A percentile compares a stretch with the other conserved stretches of the same genome.
Conservation (phyloP, 2,888 invertebrate species). For the Oscheius sp. region DNA sequence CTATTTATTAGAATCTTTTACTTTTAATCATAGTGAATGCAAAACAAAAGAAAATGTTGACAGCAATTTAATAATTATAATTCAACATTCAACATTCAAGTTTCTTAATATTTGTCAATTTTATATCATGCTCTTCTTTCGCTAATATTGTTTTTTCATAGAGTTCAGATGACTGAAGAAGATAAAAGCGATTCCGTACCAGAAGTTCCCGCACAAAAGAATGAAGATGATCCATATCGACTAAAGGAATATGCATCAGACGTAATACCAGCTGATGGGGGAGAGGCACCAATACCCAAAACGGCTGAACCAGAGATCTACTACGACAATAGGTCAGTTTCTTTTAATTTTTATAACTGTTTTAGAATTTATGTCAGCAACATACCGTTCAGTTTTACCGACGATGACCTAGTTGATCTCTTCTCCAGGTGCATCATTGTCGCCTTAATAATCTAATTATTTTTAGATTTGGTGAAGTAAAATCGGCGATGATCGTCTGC, state of each 20-base stretch:
- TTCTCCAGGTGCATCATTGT: constrained; percentile 35
- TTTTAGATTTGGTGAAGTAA: constrained; percentile 43
- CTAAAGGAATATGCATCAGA: constrained; percentile 3
- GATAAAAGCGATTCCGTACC: too few species aligned
- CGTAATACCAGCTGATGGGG: constrained; percentile 3
- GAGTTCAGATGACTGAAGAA: constrained; percentile 12
- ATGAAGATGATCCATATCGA: constrained; percentile 12
- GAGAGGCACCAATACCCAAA: constrained; percentile 11
- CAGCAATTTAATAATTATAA: too few species aligned
- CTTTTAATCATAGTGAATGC: too few species aligned
- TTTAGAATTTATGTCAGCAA: constrained; percentile 51
- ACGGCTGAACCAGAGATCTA: constrained; percentile 16
- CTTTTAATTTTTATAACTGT: neutral
- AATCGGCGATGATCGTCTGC: constrained; percentile 46
- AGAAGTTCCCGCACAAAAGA: too few species aligned
- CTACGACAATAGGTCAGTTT: constrained; percentile 15
- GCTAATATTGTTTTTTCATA: too few species aligned
- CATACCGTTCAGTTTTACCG: constrained; percentile 52
- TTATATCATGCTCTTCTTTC: too few species aligned
- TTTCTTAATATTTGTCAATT: too few species aligned
- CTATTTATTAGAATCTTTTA: too few species aligned
- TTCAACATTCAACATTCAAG: too few species aligned
- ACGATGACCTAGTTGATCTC: constrained; percentile 43
- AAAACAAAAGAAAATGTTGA: too few species aligned
- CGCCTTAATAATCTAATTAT: neutral